Evolutionary conservation across 2,113 vertebrate species (phyloP).

Genomic region (Amblyopsis rosae): DNA sequence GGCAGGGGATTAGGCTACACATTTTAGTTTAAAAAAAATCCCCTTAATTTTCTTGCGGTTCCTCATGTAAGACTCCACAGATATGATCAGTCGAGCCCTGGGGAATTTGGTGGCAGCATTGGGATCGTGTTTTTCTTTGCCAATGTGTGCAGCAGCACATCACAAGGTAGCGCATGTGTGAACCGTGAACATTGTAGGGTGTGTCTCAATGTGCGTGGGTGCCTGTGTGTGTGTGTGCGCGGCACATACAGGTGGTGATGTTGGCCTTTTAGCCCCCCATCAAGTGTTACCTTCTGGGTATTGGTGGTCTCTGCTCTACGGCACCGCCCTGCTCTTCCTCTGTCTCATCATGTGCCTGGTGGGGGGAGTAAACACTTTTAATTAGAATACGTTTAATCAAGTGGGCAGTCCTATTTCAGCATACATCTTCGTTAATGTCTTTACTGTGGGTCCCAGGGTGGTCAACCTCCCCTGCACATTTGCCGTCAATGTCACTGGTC

Average conservation of each 20-base stretch:
- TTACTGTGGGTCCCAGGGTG: conserved; percentile 60
- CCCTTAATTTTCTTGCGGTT: neutral
- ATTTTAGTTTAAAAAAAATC: too few relatives aligned
- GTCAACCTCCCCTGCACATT: conserved; percentile 62
- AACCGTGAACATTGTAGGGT: too few relatives aligned
- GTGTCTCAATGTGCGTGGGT: neutral
- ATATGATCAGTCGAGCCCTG: conserved; percentile 92
- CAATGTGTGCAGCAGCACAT: conserved; percentile 84
- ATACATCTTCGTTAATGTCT: conserved; percentile 83
- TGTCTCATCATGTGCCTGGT: conserved; percentile 87
- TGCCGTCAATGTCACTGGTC: conserved; percentile 29
- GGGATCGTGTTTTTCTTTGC: conserved; percentile 94
- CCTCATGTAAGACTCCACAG: conserved; percentile 70
- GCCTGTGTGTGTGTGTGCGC: neutral
- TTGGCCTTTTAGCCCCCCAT: conserved; percentile 10
- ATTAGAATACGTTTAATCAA: neutral
- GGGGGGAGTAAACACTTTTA: conserved; percentile 12
- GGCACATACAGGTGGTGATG: conserved; percentile 31
- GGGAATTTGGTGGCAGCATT: conserved; percentile 92
- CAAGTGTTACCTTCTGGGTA: conserved; percentile 80
- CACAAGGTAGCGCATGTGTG: conserved; percentile 66
- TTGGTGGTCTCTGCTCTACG: conserved; percentile 85
- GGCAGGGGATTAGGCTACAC: too few relatives aligned
- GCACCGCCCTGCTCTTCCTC: conserved; percentile 78
- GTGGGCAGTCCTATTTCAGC: conserved; percentile 62